Percentiles rank a stretch among this genome's conserved stretches.
phyloP scores from a whole-genome alignment of 2,113 vertebrate species.

The Zonotrichia leucophrys region DNA sequence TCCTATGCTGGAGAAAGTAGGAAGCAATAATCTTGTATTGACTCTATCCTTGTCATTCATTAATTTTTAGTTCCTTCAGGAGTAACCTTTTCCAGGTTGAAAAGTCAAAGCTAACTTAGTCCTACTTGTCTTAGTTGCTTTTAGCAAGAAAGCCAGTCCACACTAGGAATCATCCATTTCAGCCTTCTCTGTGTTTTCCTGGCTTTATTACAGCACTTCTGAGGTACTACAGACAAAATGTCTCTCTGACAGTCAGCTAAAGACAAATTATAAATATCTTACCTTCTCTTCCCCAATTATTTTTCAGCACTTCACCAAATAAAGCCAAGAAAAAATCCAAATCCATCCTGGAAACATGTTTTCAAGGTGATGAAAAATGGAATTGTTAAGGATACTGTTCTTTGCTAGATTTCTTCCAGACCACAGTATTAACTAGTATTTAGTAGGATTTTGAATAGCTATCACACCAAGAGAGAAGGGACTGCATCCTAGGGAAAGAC shows the following conservation, averaged over 20 bases:
- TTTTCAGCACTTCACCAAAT: background rate
- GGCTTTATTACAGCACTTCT: background rate
- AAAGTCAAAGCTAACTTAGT: background rate
- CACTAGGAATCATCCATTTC: background rate
- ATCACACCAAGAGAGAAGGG: background rate
- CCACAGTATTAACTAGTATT: background rate
- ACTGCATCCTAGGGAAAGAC: background rate
- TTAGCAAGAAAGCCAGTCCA: background rate
- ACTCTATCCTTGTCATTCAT: background rate
- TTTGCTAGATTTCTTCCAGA: background rate
- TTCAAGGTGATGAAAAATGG: background rate
- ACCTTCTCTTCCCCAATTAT: background rate
- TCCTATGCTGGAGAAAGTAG: background rate
- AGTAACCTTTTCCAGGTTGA: background rate
- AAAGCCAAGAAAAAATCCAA: background rate
- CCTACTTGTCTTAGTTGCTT: background rate
- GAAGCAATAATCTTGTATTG: background rate
- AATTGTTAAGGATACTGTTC: background rate
- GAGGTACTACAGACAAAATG: background rate
- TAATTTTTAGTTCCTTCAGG: background rate
- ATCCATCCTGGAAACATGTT: background rate
- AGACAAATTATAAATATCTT: background rate
- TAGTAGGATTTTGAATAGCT: background rate
- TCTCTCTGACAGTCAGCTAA: background rate
- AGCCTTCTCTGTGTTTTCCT: background rate